A percentile compares a stretch with the other conserved stretches of the same genome.
Evolutionary conservation across 2,888 invertebrate genomes (phyloP).

Genomic region (Antitype chi): DNA sequence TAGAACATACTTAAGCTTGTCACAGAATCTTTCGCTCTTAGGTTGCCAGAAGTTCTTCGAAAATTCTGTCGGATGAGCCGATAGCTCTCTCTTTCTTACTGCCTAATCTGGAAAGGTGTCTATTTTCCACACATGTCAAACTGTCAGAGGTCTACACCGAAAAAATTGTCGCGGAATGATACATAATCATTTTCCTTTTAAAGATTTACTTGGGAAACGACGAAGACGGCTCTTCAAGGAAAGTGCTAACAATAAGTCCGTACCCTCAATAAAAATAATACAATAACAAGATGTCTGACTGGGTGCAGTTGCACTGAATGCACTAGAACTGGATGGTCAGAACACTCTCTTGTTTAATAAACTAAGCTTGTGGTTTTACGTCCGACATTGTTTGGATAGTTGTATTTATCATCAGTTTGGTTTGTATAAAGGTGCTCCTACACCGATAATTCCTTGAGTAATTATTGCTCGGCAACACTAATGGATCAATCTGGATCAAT

Average conservation of each 20-base stretch:
- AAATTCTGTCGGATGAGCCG: too few species aligned
- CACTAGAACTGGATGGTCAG: slow-evolving; percentile 11
- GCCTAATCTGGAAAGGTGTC: background rate
- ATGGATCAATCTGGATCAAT: too few species aligned
- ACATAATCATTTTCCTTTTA: background rate
- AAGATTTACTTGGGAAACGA: background rate
- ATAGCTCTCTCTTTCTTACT: too few species aligned
- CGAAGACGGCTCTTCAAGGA: background rate
- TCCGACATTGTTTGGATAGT: slow-evolving; percentile 33
- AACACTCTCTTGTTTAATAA: slow-evolving; percentile 25
- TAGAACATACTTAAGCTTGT: background rate
- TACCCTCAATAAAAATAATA: slow-evolving; percentile 9
- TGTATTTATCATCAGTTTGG: slow-evolving; percentile 23
- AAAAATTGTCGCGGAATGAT: background rate
- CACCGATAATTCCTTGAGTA: too few species aligned
- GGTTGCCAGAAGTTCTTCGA: background rate
- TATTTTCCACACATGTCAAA: background rate
- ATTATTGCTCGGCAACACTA: too few species aligned
- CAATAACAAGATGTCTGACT: background rate
- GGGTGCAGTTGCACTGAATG: slow-evolving; percentile 32
- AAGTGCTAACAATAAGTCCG: background rate
- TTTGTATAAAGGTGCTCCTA: slow-evolving; percentile 13
- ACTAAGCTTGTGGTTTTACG: slow-evolving; percentile 10
- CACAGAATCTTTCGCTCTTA: background rate
- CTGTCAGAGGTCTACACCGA: background rate